These are phyloP conservation scores for Thecophora atra DNA, from an alignment of 2,888 invertebrate species.

Conservation along the genomic window DNA sequence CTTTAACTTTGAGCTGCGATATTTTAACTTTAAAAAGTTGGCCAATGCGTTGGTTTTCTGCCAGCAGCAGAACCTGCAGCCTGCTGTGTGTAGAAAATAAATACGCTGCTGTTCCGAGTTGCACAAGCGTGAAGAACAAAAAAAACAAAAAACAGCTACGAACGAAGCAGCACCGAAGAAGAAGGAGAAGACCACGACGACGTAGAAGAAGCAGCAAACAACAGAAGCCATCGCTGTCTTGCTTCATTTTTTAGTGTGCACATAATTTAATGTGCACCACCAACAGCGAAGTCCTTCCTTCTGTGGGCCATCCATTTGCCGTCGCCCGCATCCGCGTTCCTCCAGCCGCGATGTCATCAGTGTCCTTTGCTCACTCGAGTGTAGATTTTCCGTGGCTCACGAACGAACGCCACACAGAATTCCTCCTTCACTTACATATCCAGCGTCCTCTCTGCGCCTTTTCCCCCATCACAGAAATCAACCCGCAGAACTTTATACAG, in stretches of 20 bases:
- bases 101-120: neutral
- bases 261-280: slow-evolving; percentile 4
- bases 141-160: slow-evolving; percentile 16
- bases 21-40: slow-evolving; percentile 2
- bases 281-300: no score
- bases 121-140: neutral
- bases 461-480: no score
- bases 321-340: neutral
- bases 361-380: neutral
- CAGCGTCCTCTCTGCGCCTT: no score
- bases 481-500: no score
- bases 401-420: neutral
- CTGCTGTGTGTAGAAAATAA: neutral
- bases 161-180: neutral
- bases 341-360: neutral
- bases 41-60: neutral
- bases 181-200: no score
- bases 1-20: slow-evolving; percentile 6
- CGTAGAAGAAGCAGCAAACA: neutral
- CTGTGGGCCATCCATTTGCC: neutral
- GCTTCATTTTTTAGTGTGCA: slow-evolving; percentile 2
- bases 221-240: neutral
- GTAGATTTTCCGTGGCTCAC: neutral
- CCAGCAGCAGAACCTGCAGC: neutral
- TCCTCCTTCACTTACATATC: neutral